Percentiles rank a stretch among this genome's conserved stretches.
phyloP scores from a whole-genome alignment of 1,140 invertebrate genomes.

The Diplogasteroides magnus region DNA sequence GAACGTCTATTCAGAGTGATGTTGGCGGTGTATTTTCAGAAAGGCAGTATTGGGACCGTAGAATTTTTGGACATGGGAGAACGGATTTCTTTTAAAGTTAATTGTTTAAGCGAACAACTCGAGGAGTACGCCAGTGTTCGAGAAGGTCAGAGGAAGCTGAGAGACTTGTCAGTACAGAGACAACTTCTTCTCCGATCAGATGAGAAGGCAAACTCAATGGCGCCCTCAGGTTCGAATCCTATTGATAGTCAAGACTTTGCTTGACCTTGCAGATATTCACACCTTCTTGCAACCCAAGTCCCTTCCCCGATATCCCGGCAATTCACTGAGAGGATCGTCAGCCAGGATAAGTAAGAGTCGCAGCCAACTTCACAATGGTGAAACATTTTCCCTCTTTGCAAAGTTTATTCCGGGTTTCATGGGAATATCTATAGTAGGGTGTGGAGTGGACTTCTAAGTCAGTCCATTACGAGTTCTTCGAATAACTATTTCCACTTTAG shows the following conservation, averaged over 20 bases:
- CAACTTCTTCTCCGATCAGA: conserved; percentile 30
- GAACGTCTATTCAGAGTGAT: too few species aligned
- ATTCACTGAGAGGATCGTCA: not conserved
- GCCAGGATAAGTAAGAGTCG: conserved; percentile 21
- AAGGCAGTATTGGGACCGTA: too few species aligned
- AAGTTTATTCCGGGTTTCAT: not conserved
- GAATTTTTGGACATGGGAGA: too few species aligned
- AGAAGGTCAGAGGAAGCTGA: conserved; percentile 29
- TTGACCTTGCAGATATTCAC: conserved; percentile 26
- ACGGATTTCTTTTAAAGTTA: too few species aligned
- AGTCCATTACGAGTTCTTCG: conserved; percentile 9
- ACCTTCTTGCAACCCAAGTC: conserved; percentile 34
- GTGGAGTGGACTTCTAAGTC: too few species aligned
- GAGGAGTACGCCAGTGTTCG: conserved; percentile 31
- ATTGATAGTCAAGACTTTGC: not conserved
- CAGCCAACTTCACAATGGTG: conserved; percentile 13
- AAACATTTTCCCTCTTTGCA: not conserved
- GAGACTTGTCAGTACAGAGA: conserved; percentile 33
- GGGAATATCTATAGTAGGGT: too few species aligned
- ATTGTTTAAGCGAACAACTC: conserved; percentile 35
- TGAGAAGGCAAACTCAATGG: conserved; percentile 25
- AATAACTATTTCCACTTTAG: conserved; percentile 6
- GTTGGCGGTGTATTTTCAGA: too few species aligned
- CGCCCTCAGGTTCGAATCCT: conserved; percentile 8
- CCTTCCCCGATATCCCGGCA: conserved; percentile 22